A percentile compares a stretch with the other conserved stretches of the same genome.
phyloP scores from a whole-genome alignment of 2,113 vertebrate species.

The Emydocephalus ijimae region DNA sequence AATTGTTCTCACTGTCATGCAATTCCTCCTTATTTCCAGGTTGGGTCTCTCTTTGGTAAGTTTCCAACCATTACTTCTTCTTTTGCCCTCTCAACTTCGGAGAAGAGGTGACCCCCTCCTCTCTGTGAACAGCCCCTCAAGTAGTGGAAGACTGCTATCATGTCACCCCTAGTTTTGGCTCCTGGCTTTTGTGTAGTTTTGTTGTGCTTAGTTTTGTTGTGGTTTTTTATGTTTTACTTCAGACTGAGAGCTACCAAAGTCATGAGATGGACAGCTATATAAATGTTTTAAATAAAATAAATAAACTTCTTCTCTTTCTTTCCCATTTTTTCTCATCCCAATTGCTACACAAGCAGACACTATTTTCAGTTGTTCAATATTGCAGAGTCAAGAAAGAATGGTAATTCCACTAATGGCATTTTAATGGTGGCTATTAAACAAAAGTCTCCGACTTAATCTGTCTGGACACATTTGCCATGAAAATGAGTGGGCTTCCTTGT shows the following conservation, averaged over 20 bases:
- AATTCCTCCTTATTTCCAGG: too few relatives aligned
- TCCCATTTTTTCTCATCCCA: background rate
- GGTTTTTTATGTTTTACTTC: background rate
- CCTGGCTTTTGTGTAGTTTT: background rate
- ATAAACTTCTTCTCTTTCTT: background rate
- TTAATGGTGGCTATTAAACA: slow-evolving; percentile 61
- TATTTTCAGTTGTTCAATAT: slow-evolving; percentile 27
- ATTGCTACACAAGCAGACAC: slow-evolving; percentile 8
- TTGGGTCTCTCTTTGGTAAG: too few relatives aligned
- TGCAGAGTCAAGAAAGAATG: slow-evolving; percentile 26
- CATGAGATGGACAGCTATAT: background rate
- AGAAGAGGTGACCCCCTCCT: background rate
- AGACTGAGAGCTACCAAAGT: background rate
- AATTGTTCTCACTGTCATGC: too few relatives aligned
- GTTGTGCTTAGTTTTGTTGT: background rate
- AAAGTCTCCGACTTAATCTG: slow-evolving; percentile 28
- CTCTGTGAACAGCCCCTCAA: background rate
- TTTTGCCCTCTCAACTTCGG: background rate
- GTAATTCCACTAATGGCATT: slow-evolving; percentile 66
- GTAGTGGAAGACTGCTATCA: background rate
- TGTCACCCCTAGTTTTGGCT: background rate
- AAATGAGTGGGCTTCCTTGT: slow-evolving; percentile 47
- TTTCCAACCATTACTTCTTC: background rate
- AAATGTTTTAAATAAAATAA: background rate
- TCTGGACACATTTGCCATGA: slow-evolving; percentile 38